Evolutionary conservation across 1,140 invertebrate species (phyloP), one percentile per base, ranked within the genome.

Genomic region (Rhizoglyphus robini): DNA sequence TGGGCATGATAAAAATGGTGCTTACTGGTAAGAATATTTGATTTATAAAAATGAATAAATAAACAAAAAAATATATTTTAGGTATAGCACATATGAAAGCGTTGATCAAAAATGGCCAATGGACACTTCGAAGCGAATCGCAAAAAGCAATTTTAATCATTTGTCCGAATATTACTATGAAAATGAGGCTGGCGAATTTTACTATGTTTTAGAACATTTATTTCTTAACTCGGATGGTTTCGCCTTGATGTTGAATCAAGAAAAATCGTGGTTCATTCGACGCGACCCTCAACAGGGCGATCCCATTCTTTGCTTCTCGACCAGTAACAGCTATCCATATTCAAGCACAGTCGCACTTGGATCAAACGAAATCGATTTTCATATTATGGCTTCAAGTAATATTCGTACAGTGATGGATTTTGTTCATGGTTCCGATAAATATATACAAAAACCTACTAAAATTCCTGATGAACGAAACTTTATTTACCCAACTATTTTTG

Each of bases 161-260:
- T n/a, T n/a, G n/a, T n/a, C n/a, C n/a, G n/a, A n/a, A n/a, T n/a
- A n/a, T n/a, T n/a, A n/a, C n/a, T n/a, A n/a, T n/a, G n/a, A n/a
- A n/a, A n/a, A n/a, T n/a, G n/a, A n/a, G n/a, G n/a, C n/a, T n/a
- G 51, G 31, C 8, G 51, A 20, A 8, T 54, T 54, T 54, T 20
- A 54, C 20, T 8, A 11, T 5, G 23, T 88, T 0, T 75, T 82
- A 0, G 87, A 88, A 71, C 82, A 84, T 3, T 88, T 88, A 70
- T 90, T 86, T 86, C 71, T 88, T 1, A 84, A 81, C 60, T 84
- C 85, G 18, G 75, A 79, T 58, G 87, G 87, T 2, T 73, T 81
- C 47, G 83, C 81, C 67, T 77, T 86, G 27, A 81, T 76, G 69
- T 81, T 86, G 4, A 78, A 83, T 51, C 78, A 81, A 36, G 78